Evolutionary conservation across 2,888 invertebrate genomes (phyloP), one percentile per base, ranked within the genome.

Genomic region (Lepidochrysops patricia): DNA sequence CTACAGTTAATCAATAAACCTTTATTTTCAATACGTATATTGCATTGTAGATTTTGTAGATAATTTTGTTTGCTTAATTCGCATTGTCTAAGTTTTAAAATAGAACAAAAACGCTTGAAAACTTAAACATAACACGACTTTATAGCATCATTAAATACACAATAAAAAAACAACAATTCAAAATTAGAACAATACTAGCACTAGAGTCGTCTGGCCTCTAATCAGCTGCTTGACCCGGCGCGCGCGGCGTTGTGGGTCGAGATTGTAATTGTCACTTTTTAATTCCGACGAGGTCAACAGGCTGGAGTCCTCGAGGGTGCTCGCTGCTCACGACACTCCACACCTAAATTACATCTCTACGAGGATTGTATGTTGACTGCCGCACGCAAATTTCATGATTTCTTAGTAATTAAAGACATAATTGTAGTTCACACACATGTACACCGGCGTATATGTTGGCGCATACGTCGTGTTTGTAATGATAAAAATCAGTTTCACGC

Each of bases 211-310:
- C n/a, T n/a, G n/a, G n/a, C 23, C 15, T 13, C 54, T 54, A 54
- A 54, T 54, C 54, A 54, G 54, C 29, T 32, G 4, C 54, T 54
- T 54, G 54, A 54, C 54, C 54, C 32, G 29, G 19, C 29, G 19
- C 12, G 32, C 54, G 32, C 32, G 29, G 19, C 29, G 19, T 19
- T 54, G 27, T 29, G 9, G 54, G 54, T 54, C 54, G 54, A 54
- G 32, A 32, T 13, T 32, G 19, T 54, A 54, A 54, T 54, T 54
- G 54, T 54, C 32, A 54, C 12, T 52, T 50, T 27, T 29, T 54
- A 32, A 54, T 32, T 32, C 32, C 32, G 15, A 29, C 29, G 54
- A 54, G 54, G 54, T 54, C 54, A 54, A 54, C 15, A 54, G 4
- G 26, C 25, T n/a, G 4, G 15, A 54, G 54, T 54, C 29, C 54